These are phyloP conservation scores for Alces alces DNA, from an alignment of 2,113 vertebrate species.

Conservation along the genomic window DNA sequence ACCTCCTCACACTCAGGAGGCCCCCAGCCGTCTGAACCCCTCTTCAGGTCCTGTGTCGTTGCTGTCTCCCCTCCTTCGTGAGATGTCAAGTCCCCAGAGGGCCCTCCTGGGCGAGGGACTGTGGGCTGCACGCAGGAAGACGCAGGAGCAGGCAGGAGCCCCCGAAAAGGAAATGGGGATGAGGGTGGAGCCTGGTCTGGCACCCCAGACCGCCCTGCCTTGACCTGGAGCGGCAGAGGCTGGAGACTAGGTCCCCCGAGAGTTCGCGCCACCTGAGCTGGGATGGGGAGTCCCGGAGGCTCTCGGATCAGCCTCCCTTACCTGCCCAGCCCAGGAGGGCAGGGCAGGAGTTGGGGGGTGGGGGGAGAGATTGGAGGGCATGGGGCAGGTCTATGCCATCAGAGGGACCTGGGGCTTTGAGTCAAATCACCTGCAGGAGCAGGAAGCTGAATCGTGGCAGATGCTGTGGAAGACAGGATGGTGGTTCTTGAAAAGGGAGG, in stretches of 20 bases:
- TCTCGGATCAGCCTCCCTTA: background rate
- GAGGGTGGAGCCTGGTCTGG: rapidly evolving
- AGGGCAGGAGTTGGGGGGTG: rapidly evolving
- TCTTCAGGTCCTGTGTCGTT: rapidly evolving
- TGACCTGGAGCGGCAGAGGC: rapidly evolving
- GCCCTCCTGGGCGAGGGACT: background rate
- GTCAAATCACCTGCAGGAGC: too few species aligned
- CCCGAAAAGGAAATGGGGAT: rapidly evolving
- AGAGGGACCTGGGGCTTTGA: background rate
- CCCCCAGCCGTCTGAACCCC: rapidly evolving
- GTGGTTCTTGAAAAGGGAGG: rapidly evolving
- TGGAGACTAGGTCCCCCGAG: rapidly evolving
- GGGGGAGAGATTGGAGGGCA: background rate
- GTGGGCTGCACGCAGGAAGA: background rate
- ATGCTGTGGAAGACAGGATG: rapidly evolving
- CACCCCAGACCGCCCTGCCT: background rate
- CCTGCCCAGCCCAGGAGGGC: background rate
- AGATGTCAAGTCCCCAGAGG: background rate
- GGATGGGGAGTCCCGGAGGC: rapidly evolving
- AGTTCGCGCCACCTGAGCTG: background rate
- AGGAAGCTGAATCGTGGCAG: rapidly evolving
- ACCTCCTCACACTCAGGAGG: background rate
- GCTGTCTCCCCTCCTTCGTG: rapidly evolving
- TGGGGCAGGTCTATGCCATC: background rate
- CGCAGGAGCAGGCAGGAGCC: rapidly evolving